Base-by-base conservation (phyloP, 2,113 vertebrate species). In the Ploceus nigricollis region DNA sequence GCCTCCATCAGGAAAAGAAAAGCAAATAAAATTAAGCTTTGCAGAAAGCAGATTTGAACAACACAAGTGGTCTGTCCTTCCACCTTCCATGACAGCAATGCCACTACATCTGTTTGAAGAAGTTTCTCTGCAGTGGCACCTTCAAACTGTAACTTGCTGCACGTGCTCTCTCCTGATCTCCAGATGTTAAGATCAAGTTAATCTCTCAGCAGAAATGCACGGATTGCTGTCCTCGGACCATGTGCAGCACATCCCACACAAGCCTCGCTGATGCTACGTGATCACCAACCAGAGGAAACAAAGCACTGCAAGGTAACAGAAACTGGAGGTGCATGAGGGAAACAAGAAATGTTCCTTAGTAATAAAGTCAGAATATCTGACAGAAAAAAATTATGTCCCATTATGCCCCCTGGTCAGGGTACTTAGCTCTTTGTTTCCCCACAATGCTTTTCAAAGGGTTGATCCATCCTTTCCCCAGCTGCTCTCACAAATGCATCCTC, bases 181-280 rank as follows among this genome's bases (percentile, higher is more conserved):
- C n/a, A 60, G 31, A 22, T 22, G 40, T 56, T 50, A 87, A 81
- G 60, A n/a, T 2, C 16, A 16, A 89, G 27, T 48, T 39, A 15
- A 27, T 20, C 21, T 68, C 40, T 40, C 70, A 70, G n/a, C 48
- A 87, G 70, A 79, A 82, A 69, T 3, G 73, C 57, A 70, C 0
- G 3, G 60, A 48, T 18, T 61, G 53, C 37, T 76, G 50, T 60
- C 77, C 65, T 24, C 18, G 44, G 15, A n/a, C 37, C 28, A 44
- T 0, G 23, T 7, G 40, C 48, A 23, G 17, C 8, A 28, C 9
- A 19, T 13, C 44, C 71, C 79, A 63, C 1, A 19, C 30, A n/a
- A n/a, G 22, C 25, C 58, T 48, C 0, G 0, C 7, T 12, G n/a
- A 21, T 9, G 14, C 23, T 35, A n/a, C 0, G 0, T 25, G 12